Percentiles rank a stretch among this genome's conserved stretches.
These are phyloP conservation scores for Engystomops pustulosus DNA, from an alignment of 2,113 vertebrate genomes.

Conservation along the genomic window DNA sequence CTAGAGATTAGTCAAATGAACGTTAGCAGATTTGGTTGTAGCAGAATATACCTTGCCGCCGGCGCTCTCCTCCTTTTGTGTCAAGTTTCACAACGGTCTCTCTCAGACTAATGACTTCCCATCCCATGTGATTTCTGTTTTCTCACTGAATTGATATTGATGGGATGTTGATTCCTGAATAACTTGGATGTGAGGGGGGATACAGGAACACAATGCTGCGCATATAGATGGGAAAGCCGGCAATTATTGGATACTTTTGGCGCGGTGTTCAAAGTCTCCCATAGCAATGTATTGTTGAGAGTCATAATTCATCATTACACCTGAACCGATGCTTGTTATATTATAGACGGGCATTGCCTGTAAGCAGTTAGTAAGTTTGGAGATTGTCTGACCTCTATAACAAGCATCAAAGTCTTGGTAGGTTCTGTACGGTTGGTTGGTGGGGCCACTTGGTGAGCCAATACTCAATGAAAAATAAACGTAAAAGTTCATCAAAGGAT, in stretches of 20 bases:
- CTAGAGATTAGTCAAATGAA: constrained; percentile 88
- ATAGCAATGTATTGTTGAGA: background rate
- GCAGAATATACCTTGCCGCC: constrained; percentile 68
- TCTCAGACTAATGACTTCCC: constrained; percentile 52
- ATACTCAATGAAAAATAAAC: too few relatives aligned
- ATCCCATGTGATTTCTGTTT: constrained; percentile 54
- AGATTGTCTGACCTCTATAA: too few relatives aligned
- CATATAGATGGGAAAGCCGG: background rate
- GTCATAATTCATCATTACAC: background rate
- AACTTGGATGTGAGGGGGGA: constrained; percentile 26
- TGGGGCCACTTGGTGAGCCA: too few relatives aligned
- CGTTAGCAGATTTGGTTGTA: constrained; percentile 95
- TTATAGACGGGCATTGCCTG: too few relatives aligned
- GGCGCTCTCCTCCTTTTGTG: constrained; percentile 36
- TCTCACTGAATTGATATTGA: constrained; percentile 53
- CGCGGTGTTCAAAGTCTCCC: background rate
- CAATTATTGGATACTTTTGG: background rate
- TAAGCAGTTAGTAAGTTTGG: too few relatives aligned
- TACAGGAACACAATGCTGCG: background rate
- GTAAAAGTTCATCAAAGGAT: too few relatives aligned
- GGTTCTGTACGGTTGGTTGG: too few relatives aligned
- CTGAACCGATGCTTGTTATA: too few relatives aligned
- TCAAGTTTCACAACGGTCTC: constrained; percentile 41
- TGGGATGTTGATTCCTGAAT: constrained; percentile 50
- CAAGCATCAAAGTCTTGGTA: too few relatives aligned